Base-by-base conservation (phyloP, 2,113 vertebrate species). In the Brachionichthys hirsutus region DNA sequence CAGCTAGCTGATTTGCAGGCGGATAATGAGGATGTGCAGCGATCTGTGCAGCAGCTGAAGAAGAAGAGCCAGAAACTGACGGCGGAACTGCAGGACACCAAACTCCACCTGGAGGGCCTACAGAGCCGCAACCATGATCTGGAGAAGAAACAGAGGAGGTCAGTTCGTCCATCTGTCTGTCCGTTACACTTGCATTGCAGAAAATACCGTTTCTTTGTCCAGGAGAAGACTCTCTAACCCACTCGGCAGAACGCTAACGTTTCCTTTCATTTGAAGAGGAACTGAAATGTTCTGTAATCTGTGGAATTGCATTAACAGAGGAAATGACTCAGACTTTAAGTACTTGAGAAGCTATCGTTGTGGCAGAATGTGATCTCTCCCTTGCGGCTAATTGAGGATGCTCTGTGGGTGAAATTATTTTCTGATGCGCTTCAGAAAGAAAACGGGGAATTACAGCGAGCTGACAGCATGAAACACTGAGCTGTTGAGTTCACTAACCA, bases 121-220 rank as follows among this genome's bases (percentile, higher is more conserved):
- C 97, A 98, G 70, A 95, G 92, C 50, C 95, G 97, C 61, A 98
- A 94, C 88, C 95, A 99, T 0, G 96, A 99, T 70, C 92, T 99
- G 89, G 96, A 99, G 86, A 99, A 98, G 92, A 99, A 98, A 74
- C 97, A 99, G 85, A 90, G 93, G 82, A 98, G 94, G 97, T 98
- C 76, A 88, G 91, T 47, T 41, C 35, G 10, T 44, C 3, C 40
- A 12, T 56, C 0, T 35, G 10, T 44, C 3, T 14, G 9, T 56
- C 0, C 36, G 34, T 57, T 54, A 51, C 12, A 62, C 42, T 44
- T 56, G 57, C 58, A 65, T 53, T 24, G 54, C 50, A 67, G 44
- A 49, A 35, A 67, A 54, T 30, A 30, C 24, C 24, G 5, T 56
- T 53, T 46, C 50, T 43, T 66, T 70, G 73, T 60, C 52, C 44